Base-by-base conservation (phyloP, 2,888 invertebrate species). In the Lumbricus terrestris region DNA sequence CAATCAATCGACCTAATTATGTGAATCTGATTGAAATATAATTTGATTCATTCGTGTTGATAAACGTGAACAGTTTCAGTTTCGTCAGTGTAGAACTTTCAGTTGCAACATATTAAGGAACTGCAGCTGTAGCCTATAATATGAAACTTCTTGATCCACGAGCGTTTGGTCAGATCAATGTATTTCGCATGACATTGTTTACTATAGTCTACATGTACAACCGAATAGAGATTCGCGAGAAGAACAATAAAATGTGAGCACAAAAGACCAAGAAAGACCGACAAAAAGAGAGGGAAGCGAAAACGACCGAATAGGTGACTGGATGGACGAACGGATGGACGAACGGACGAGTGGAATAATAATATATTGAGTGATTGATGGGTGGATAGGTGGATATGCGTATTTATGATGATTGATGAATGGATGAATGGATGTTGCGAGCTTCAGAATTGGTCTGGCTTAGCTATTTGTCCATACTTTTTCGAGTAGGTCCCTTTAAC, bases 11-110 rank as follows among this genome's bases (percentile, higher is more conserved):
- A 29, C 54, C 29, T 69, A 69, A 69, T 69, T 69, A n/a, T 3
- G 69, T n/a, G 69, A 69, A n/a, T 69, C 69, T 69, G 69, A 69
- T 69, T 69, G 69, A 69, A n/a, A 69, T n/a, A 69, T 69, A 69
- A 69, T 69, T 69, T 69, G 69, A 69, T 69, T 69, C 29, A 69
- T n/a, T 69, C 69, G 13, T 69, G 29, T 69, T 69, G 69, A n/a
- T 6, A 29, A 29, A n/a, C 15, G 11, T 69, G 20, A 23, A 20
- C 47, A 20, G 20, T n/a, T n/a, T n/a, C n/a, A 23, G 20, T 23
- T 23, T 47, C 47, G 23, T 47, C 20, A 47, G 8, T 23, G 47
- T 23, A 20, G 47, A 23, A 47, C 20, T 8, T 47, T 47, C 47
- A 47, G 23, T 47, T 47, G 47, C 23, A 23, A 40, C 47, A 47